phyloP scores from a whole-genome alignment of 2,888 invertebrate species.

The Homarus gammarus region DNA sequence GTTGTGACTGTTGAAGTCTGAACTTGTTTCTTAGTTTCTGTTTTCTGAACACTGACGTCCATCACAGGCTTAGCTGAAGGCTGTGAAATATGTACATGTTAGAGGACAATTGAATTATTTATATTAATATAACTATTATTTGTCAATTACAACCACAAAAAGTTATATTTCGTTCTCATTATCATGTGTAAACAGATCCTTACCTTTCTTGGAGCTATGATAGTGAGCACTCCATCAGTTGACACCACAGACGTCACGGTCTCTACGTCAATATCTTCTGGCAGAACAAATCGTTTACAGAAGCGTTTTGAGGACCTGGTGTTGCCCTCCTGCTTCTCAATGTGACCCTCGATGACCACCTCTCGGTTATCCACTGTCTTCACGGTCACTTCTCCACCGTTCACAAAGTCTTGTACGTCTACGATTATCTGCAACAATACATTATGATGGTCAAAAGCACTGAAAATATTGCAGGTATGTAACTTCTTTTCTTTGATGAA shows the following conservation, averaged over 20 bases:
- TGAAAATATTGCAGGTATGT: too few species aligned
- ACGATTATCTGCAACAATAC: conserved; percentile 63
- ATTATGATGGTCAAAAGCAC: too few species aligned
- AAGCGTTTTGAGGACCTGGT: conserved; percentile 33
- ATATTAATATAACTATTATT: background rate
- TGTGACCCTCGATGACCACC: conserved; percentile 50
- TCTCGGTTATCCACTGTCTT: conserved; percentile 37
- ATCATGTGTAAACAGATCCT: background rate
- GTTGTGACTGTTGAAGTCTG: background rate
- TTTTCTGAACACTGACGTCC: background rate
- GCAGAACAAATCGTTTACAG: conserved; percentile 22
- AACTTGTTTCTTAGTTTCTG: background rate
- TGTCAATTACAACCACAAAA: background rate
- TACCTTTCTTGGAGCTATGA: conserved; percentile 32
- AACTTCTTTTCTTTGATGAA: too few species aligned
- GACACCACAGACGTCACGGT: conserved; percentile 28
- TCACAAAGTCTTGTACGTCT: conserved; percentile 61
- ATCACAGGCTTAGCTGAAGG: conserved; percentile 8
- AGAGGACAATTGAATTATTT: background rate
- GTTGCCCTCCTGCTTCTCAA: conserved; percentile 44
- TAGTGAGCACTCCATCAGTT: conserved; percentile 46
- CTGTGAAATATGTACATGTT: background rate
- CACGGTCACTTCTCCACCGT: conserved; percentile 43
- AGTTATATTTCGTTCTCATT: background rate
- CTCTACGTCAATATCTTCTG: conserved; percentile 14